Evolutionary conservation across 2,113 vertebrate species (phyloP).

Genomic region (Colossoma macropomum): DNA sequence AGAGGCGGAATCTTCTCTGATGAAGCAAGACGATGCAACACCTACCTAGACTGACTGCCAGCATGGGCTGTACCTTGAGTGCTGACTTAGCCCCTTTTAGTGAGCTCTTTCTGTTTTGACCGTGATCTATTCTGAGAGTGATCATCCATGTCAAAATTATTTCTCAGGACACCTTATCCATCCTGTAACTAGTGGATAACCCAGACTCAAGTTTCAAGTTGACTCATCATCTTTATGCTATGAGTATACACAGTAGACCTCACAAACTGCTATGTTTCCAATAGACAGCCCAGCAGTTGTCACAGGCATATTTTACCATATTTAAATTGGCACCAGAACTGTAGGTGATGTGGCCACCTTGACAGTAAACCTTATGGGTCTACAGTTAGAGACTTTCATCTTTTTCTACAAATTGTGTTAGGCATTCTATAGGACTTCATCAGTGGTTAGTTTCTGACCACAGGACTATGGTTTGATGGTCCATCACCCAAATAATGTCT

Average conservation of each 20-base stretch:
- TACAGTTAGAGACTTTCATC: neutral
- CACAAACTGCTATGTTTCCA: neutral
- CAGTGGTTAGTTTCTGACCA: too few relatives aligned
- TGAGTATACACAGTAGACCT: neutral
- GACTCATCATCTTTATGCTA: conserved; percentile 2
- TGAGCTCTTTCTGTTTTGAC: neutral
- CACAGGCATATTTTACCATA: neutral
- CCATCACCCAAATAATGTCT: too few relatives aligned
- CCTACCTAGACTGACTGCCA: neutral
- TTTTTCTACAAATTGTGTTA: neutral
- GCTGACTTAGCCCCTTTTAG: conserved; percentile 15
- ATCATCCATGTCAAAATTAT: conserved; percentile 16
- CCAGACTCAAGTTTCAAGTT: conserved; percentile 10
- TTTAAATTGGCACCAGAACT: neutral
- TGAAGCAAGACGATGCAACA: conserved; percentile 3
- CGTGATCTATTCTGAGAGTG: conserved; percentile 21
- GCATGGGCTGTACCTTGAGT: neutral
- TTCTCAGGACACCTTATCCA: conserved; percentile 18
- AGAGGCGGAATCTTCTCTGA: conserved; percentile 8
- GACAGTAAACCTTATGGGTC: neutral
- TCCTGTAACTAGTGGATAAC: conserved; percentile 7
- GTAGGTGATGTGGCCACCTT: neutral
- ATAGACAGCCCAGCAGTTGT: neutral
- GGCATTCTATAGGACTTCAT: too few relatives aligned
- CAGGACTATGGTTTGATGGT: too few relatives aligned